These are phyloP conservation scores for Tauraco erythrolophus DNA, from an alignment of 2,113 vertebrate genomes.

Conservation along the genomic window DNA sequence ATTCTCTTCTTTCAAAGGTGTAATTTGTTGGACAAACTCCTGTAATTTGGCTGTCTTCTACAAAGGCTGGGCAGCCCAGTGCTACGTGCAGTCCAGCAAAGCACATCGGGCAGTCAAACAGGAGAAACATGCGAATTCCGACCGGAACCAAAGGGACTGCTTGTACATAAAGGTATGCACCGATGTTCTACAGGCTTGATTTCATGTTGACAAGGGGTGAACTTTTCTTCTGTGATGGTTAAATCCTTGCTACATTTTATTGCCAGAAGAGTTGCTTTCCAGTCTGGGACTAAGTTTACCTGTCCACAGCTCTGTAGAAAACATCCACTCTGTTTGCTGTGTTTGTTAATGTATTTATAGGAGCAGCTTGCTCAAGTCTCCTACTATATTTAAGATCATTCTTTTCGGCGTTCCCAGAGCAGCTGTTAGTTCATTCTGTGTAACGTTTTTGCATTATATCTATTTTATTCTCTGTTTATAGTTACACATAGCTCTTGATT, in stretches of 20 bases:
- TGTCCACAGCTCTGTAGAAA: background rate
- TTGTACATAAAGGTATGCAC: background rate
- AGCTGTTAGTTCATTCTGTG: slow-evolving; percentile 18
- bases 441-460: slow-evolving; percentile 21
- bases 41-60: background rate
- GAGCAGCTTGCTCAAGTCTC: background rate
- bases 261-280: background rate
- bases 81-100: background rate
- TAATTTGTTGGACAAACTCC: background rate
- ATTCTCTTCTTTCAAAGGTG: background rate
- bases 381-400: background rate
- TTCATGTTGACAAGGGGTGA: background rate
- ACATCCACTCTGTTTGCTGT: background rate
- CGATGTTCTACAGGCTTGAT: background rate
- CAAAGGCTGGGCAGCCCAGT: background rate
- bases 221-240: background rate
- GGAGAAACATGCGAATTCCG: background rate
- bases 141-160: background rate
- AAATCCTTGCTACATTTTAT: background rate
- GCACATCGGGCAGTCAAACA: background rate
- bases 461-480: slow-evolving; percentile 30
- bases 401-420: slow-evolving; percentile 3
- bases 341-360: background rate
- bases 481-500: background rate
- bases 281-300: background rate